Base-by-base conservation (phyloP, 2,888 invertebrate genomes). In the Agriopis marginaria region DNA sequence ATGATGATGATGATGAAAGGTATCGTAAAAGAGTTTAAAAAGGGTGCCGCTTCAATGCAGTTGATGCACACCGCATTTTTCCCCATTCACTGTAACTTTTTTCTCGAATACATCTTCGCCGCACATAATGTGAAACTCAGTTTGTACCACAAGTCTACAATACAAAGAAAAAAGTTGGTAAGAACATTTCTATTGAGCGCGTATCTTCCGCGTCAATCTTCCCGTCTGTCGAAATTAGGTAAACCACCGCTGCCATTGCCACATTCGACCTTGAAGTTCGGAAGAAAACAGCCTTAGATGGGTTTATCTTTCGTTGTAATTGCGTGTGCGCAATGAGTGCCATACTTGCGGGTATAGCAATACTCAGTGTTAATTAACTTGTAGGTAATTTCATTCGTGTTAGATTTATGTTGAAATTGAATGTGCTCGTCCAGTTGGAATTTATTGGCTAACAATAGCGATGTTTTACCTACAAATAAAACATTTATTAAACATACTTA, bases 291-390 rank as follows among this genome's bases (percentile, higher is more conserved):
- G 67, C 63, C 66, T 64, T 67, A 64, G 73, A 70, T 32, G 32
- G 32, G 2, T 71, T 73, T 75, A 74, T 77, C 69, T 74, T 62
- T 65, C 64, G 14, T 59, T 53, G 69, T 72, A 70, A 73, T 71
- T 74, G 63, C 70, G 66, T 72, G 64, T 70, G 68, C 75, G 73
- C 75, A 75, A 71, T 47, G 65, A 73, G 70, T 68, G 70, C 72
- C 65, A 59, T 68, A 71, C 66, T 63, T 65, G 42, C 42, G 42
- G 42, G 58, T 73, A 65, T 32, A 23, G 62, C 65, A 69, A 69
- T 47, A 49, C 6, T 7, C 14, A 51, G 51, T 62, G 61, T 56
- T 69, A 65, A 69, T 69, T 65, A 64, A 44, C 65, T 51, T 51
- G 50, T 39, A 40, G 5, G 64, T 56, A 61, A 65, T 65, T 51